Base-by-base conservation (phyloP, 2,888 invertebrate species). In the Volucella bombylans region DNA sequence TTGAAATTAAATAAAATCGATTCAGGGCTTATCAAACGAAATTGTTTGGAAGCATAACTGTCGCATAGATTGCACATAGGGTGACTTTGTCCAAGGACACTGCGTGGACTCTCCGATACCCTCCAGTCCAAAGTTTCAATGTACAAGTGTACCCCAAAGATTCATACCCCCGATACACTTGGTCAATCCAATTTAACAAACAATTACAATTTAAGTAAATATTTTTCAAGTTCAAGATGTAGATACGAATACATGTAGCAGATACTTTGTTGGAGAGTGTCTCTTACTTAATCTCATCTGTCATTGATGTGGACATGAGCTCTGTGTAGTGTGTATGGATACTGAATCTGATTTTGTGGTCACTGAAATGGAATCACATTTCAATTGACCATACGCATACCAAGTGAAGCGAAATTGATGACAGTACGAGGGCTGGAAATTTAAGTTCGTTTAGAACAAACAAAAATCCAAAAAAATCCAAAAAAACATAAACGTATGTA, bases 141-240 rank as follows among this genome's bases (percentile, higher is more conserved):
- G 6, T 31, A 31, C 31, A 31, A 31, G 31, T 31, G 31, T 31
- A 4, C 31, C 31, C 6, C 6, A 31, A 31, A 31, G 31, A 31
- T 23, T 23, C 23, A 2, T 23, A 23, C 23, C 23, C 23, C 23
- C 23, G 18, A 31, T 15, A 11, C 50, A 55, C 45, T 14, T 64
- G 59, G 31, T 67, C 61, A 43, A 65, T 81, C 52, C 18, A 81
- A 69, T 72, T 77, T 54, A 71, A 71, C 43, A 61, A 65, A 82
- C 67, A 72, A 82, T 67, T 62, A 67, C 50, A 45, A 65, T 67
- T 72, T 64, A n/a, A 68, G 71, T 62, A 82, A 82, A 82, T 67
- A 23, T 82, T 23, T 77, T 78, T 82, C 82, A 82, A 82, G 77
- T 82, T 82, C 82, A 82, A 68, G 52, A 65, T 45, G 57, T 49